Conservation (phyloP, 2,888 invertebrate species). For the Aphrophora alni region DNA sequence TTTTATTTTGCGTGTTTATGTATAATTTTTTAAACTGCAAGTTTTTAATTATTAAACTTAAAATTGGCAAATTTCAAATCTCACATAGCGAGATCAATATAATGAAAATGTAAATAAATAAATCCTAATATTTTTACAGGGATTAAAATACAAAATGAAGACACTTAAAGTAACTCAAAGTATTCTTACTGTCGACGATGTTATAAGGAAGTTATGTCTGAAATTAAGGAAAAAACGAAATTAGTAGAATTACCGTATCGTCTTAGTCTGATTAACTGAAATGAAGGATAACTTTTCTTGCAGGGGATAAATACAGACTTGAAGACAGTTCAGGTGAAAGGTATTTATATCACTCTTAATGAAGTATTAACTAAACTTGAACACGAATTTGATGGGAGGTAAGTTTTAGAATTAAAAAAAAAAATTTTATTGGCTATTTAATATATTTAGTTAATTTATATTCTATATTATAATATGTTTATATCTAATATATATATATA, state of each 20-base stretch:
- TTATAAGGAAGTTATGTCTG: conserved; percentile 6
- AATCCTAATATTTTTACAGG: conserved; percentile 17
- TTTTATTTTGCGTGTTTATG: too few relatives aligned
- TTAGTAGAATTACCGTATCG: background rate
- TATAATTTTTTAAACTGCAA: too few relatives aligned
- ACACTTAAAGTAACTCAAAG: conserved; percentile 15
- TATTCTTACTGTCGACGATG: background rate
- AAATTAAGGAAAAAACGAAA: background rate
- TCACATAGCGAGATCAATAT: too few relatives aligned
- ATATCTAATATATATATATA: too few relatives aligned
- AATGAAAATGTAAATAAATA: too few relatives aligned
- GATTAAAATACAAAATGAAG: conserved; percentile 18
- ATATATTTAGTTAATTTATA: too few relatives aligned
- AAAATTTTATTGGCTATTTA: too few relatives aligned
- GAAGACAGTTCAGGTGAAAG: conserved; percentile 11
- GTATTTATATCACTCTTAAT: background rate
- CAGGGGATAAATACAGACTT: conserved; percentile 17
- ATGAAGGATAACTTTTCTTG: background rate
- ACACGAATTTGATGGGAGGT: background rate
- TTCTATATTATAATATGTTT: too few relatives aligned
- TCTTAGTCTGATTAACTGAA: too few relatives aligned
- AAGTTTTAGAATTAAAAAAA: background rate
- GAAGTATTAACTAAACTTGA: conserved; percentile 13
- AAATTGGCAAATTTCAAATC: too few relatives aligned
- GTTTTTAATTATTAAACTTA: too few relatives aligned